phyloP scores from a whole-genome alignment of 2,113 vertebrate species.

The Mirza zaza region DNA sequence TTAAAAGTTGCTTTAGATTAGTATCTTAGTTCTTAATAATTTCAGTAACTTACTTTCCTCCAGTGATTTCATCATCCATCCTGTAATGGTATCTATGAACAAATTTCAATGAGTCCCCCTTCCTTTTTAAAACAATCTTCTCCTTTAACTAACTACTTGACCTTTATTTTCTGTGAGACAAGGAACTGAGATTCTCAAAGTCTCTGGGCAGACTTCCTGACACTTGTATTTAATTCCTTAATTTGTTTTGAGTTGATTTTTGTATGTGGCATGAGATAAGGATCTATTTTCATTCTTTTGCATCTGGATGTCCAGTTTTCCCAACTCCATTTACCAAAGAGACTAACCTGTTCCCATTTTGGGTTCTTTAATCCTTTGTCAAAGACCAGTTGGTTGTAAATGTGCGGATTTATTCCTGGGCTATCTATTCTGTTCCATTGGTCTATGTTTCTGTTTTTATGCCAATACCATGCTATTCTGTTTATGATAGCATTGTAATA shows the following conservation, averaged over 20 bases:
- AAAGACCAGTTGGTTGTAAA: neutral
- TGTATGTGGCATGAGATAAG: neutral
- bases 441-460: neutral
- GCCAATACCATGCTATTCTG: neutral
- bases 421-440: neutral
- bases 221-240: neutral
- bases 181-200: too few species aligned
- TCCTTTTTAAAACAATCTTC: too few species aligned
- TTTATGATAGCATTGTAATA: neutral
- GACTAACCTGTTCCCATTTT: neutral
- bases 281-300: neutral
- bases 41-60: neutral
- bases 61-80: neutral
- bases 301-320: neutral
- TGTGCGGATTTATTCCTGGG: neutral
- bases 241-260: neutral
- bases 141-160: too few species aligned
- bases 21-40: neutral
- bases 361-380: neutral
- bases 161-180: too few species aligned
- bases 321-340: neutral
- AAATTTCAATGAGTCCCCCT: too few species aligned
- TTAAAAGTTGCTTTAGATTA: neutral
- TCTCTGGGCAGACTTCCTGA: too few species aligned
- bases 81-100: too few species aligned